phyloP scores from a whole-genome alignment of 30 jellyfish, hydroid and myxozoan species.

The Rhopilema esculentum region DNA sequence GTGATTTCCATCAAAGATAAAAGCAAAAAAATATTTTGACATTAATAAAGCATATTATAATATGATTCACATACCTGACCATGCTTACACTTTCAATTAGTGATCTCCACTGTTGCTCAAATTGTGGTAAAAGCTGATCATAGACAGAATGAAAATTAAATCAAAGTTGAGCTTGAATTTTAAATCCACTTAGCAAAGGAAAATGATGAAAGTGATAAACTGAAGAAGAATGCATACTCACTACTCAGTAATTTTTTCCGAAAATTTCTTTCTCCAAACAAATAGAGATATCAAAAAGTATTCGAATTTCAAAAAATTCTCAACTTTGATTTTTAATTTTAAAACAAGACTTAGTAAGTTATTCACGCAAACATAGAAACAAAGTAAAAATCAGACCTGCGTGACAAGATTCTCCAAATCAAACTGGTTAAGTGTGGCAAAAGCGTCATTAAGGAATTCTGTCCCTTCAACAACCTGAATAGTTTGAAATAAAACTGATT shows the following conservation, averaged over 20 bases:
- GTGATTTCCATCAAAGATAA: no score
- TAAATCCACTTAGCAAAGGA: neutral
- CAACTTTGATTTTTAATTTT: no score
- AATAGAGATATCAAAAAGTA: no score
- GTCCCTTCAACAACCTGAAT: constrained; percentile 46
- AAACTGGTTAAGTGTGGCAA: constrained; percentile 16
- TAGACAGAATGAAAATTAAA: neutral
- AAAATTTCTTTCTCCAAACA: no score
- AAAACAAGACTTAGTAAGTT: no score
- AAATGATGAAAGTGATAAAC: no score
- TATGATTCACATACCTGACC: constrained; percentile 39
- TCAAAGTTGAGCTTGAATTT: neutral
- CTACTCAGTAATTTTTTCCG: no score
- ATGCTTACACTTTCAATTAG: constrained; percentile 26
- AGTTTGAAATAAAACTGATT: neutral
- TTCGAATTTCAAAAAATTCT: no score
- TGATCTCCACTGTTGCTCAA: constrained; percentile 59
- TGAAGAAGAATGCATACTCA: no score
- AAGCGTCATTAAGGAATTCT: constrained; percentile 25
- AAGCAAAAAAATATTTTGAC: neutral
- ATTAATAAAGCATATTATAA: neutral
- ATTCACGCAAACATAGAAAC: no score
- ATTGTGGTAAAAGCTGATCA: constrained; percentile 34
- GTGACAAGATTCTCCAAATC: constrained; percentile 15
- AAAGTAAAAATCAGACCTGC: constrained; percentile 4